Conservation (phyloP, 1,140 invertebrate genomes). For the Littorina saxatilis region DNA sequence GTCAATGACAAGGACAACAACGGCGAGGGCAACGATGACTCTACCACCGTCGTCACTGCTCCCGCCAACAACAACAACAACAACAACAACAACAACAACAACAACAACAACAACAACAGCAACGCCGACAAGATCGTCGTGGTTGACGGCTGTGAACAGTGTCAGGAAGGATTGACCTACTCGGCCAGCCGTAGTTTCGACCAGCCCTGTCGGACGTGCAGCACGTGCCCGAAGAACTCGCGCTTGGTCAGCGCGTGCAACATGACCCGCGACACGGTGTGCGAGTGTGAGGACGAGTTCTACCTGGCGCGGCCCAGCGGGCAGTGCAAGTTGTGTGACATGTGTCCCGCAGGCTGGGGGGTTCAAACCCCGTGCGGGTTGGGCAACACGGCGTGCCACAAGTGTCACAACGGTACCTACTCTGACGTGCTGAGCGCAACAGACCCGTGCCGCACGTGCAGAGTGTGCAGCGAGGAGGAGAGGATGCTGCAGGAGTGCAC, state of each 20-base stretch:
- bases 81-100: neutral
- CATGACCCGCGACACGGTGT: constrained; percentile 57
- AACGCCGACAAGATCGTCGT: neutral
- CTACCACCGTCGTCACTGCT: neutral
- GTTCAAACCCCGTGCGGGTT: constrained; percentile 54
- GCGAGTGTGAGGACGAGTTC: constrained; percentile 51
- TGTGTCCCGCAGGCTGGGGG: constrained; percentile 65
- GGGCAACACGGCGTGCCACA: constrained; percentile 61
- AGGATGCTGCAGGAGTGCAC: constrained; percentile 65
- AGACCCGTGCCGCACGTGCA: constrained; percentile 61
- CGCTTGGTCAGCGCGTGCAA: constrained; percentile 50
- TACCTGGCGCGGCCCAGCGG: constrained; percentile 20
- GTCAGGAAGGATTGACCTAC: constrained; percentile 22
- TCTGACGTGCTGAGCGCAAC: constrained; percentile 61
- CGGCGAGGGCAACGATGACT: neutral
- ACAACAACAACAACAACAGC: neutral
- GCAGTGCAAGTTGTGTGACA: constrained; percentile 55
- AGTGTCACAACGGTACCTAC: constrained; percentile 65
- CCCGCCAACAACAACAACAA: neutral
- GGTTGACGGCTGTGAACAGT: constrained; percentile 26
- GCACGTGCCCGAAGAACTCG: constrained; percentile 44
- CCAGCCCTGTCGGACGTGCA: constrained; percentile 48
- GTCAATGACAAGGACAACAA: neutral
- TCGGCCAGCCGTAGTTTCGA: constrained; percentile 23
- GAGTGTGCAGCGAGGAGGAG: constrained; percentile 56